phyloP scores from a whole-genome alignment of 2,113 vertebrate species.

The Anthoscopus minutus region DNA sequence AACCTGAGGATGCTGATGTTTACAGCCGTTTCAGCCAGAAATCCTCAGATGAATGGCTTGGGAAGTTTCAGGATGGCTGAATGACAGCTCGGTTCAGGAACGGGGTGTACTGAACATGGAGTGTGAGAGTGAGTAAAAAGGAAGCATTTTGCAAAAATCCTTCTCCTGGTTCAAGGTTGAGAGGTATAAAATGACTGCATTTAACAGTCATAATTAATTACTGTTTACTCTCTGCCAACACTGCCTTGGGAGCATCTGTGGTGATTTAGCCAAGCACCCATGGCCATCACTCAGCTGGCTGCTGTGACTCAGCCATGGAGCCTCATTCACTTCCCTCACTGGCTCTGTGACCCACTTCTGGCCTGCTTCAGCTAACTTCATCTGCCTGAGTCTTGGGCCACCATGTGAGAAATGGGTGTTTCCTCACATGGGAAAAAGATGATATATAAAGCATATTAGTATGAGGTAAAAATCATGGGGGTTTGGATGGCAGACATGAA shows the following conservation, averaged over 20 bases:
- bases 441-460: neutral
- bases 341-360: neutral
- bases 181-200: neutral
- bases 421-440: neutral
- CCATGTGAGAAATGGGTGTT: neutral
- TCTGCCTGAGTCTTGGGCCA: neutral
- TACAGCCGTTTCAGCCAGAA: neutral
- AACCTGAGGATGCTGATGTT: neutral
- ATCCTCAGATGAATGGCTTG: neutral
- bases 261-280: neutral
- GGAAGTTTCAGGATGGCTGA: neutral
- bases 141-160: neutral
- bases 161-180: neutral
- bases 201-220: conserved; percentile 26
- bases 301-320: neutral
- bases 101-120: neutral
- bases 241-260: neutral
- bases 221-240: neutral
- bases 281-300: neutral
- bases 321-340: neutral
- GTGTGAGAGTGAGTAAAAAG: neutral
- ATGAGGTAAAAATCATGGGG: neutral
- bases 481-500: neutral
- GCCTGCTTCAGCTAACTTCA: neutral
- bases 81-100: rapidly evolving